Evolutionary conservation across 2,888 invertebrate genomes (phyloP), one percentile per base, ranked within the genome.

Genomic region (Conomelus anceps): DNA sequence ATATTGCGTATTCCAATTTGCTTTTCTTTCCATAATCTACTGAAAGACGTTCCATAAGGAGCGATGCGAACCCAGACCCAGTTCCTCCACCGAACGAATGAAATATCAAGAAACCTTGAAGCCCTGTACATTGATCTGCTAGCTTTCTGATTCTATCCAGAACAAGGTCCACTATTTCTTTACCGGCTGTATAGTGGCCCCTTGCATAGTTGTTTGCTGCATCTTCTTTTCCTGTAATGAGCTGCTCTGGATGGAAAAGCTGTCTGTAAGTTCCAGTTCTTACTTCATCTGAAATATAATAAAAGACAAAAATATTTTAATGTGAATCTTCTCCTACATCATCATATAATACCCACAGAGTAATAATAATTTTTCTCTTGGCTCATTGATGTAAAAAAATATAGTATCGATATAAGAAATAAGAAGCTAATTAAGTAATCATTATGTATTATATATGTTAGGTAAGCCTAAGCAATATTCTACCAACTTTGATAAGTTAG

Each of bases 251-350:
- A 91, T 96, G 96, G 93, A 96, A 96, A 34, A 96, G 93, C 91
- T 95, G 95, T 26, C 95, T 93, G 92, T 96, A 96, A 4, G 99
- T 98, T 92, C 98, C 97, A 94, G 97, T 98, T 92, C 98, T 96
- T 91, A 98, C 97, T 94, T 98, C 97, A 94, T 98, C 97, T 93
- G 92, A 22, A 92, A 91, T 63, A n/a, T n/a, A n/a, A n/a, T n/a
- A n/a, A n/a, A n/a, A n/a, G n/a, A n/a, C n/a, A n/a, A n/a, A n/a
- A n/a, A n/a, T n/a, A n/a, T n/a, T n/a, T n/a, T n/a, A n/a, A n/a
- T n/a, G n/a, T n/a, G n/a, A n/a, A n/a, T n/a, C n/a, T n/a, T n/a
- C n/a, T n/a, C n/a, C n/a, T n/a, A n/a, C n/a, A n/a, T n/a, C n/a
- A n/a, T n/a, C n/a, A n/a, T n/a, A n/a, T n/a, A n/a, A n/a, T n/a